phyloP scores from a whole-genome alignment of 2,888 invertebrate species.

The Chrysopilus asiliformis region DNA sequence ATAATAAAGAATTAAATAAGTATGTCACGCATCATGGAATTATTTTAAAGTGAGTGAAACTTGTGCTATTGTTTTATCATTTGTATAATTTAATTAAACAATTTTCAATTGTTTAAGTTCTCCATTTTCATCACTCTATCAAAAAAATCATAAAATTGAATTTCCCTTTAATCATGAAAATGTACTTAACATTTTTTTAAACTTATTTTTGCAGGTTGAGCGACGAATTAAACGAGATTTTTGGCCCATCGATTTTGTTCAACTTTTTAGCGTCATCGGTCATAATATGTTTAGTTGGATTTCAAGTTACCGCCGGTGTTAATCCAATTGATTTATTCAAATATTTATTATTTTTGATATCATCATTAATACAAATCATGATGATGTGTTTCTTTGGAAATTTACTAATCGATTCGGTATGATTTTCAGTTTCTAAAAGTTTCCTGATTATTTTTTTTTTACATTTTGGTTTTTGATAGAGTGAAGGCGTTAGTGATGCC shows the following conservation, averaged over 20 bases:
- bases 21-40: conserved; percentile 22
- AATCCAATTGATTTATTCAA: conserved; percentile 21
- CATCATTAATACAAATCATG: conserved; percentile 25
- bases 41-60: conserved; percentile 16
- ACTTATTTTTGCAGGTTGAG: conserved; percentile 15
- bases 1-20: conserved; percentile 17
- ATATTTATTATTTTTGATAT: conserved; percentile 23
- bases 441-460: neutral
- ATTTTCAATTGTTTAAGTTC: too few relatives aligned
- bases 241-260: conserved; percentile 25
- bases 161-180: too few relatives aligned
- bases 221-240: conserved; percentile 23
- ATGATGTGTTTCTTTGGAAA: conserved; percentile 27
- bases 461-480: conserved; percentile 16
- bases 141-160: too few relatives aligned
- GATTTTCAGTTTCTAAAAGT: neutral
- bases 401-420: conserved; percentile 22
- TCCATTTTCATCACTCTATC: too few relatives aligned
- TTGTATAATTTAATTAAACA: too few relatives aligned
- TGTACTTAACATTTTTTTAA: neutral
- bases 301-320: conserved; percentile 26
- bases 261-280: conserved; percentile 27
- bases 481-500: conserved; percentile 22
- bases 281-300: conserved; percentile 29
- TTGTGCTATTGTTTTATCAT: too few relatives aligned